Conservation (phyloP, 2,797 vertebrate species). For the Chrysocyon brachyurus region DNA sequence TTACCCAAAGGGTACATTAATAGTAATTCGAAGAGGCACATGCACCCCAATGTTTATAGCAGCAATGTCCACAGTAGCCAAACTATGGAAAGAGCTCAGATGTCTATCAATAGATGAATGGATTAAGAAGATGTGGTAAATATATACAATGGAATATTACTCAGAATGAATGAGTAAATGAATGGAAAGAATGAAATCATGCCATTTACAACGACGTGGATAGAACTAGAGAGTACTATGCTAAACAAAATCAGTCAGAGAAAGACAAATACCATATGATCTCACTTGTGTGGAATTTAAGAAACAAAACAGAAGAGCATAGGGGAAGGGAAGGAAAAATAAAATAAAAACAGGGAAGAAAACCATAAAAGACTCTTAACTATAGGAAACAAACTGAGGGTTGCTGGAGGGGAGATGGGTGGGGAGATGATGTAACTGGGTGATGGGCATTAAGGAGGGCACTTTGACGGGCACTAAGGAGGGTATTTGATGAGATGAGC, state of each 20-base stretch:
- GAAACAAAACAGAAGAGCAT: not conserved
- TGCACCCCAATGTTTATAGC: not conserved
- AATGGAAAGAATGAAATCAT: too few relatives aligned
- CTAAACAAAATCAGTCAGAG: not conserved
- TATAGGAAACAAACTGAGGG: not conserved
- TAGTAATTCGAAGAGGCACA: not conserved
- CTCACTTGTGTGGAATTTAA: not conserved
- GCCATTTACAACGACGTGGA: too few relatives aligned
- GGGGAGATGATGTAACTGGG: not conserved
- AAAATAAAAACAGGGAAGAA: not conserved
- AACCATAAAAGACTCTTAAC: not conserved
- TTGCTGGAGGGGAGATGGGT: not conserved
- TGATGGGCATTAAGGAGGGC: not conserved
- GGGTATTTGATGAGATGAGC: not conserved
- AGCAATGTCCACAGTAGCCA: not conserved
- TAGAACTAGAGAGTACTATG: too few relatives aligned
- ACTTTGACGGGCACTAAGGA: not conserved
- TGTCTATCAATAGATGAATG: too few relatives aligned
- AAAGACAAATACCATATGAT: not conserved
- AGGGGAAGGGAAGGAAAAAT: not conserved
- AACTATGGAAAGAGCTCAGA: too few relatives aligned
- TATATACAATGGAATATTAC: too few relatives aligned
- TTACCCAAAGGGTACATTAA: not conserved
- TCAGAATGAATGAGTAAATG: too few relatives aligned
- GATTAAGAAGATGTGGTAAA: too few relatives aligned